A percentile compares a stretch with the other conserved stretches of the same genome.
Evolutionary conservation across 2,113 vertebrate genomes (phyloP).

Genomic region (Gadus chalcogrammus): DNA sequence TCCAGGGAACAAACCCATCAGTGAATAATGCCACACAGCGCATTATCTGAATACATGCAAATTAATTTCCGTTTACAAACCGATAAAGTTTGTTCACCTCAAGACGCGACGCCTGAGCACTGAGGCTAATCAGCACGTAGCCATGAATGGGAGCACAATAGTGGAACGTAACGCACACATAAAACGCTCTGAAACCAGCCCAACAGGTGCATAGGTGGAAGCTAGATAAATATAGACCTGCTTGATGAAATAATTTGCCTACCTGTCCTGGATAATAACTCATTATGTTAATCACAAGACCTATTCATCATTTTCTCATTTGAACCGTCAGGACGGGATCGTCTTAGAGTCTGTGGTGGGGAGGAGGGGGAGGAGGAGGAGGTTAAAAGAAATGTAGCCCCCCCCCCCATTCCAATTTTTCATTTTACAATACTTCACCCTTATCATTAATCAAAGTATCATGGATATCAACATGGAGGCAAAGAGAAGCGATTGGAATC

Average conservation of each 20-base stretch:
- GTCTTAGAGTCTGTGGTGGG: constrained; percentile 39
- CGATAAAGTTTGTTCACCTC: too few species aligned
- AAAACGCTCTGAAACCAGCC: constrained; percentile 13
- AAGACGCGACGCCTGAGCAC: constrained; percentile 12
- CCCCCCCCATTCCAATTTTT: constrained; percentile 19
- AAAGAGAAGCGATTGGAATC: constrained; percentile 21
- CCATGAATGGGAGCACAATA: constrained; percentile 45
- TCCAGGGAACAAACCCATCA: too few species aligned
- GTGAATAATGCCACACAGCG: too few species aligned
- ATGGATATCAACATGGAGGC: background rate
- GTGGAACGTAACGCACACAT: constrained; percentile 42
- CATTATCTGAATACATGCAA: too few species aligned
- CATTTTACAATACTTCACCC: constrained; percentile 41
- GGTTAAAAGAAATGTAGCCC: background rate
- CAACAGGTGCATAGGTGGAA: constrained; percentile 70
- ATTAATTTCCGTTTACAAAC: too few species aligned
- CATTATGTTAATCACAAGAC: constrained; percentile 68
- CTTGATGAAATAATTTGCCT: constrained; percentile 71
- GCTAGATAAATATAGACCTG: constrained; percentile 66
- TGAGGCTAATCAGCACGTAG: constrained; percentile 54
- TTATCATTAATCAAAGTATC: constrained; percentile 56
- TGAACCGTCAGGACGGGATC: constrained; percentile 66
- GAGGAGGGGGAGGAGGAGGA: background rate
- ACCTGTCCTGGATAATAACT: constrained; percentile 70
- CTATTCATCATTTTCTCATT: constrained; percentile 74